These are phyloP conservation scores for Drosophila picticornis DNA, from an alignment of 2,888 invertebrate genomes.

Conservation along the genomic window DNA sequence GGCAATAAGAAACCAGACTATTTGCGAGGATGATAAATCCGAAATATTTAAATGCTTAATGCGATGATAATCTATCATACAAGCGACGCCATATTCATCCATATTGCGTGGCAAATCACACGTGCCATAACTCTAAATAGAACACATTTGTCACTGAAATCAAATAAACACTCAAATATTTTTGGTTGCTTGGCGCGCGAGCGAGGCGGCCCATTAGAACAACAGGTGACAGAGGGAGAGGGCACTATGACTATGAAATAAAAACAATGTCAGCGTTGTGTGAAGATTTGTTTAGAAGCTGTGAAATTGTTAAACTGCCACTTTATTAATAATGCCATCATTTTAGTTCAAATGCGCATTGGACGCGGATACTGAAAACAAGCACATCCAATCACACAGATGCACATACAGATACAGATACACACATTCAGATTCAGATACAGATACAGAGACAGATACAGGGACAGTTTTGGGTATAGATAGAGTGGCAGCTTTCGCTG, in stretches of 20 bases:
- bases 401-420: constrained; percentile 2
- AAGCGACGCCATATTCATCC: constrained; percentile 30
- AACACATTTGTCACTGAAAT: constrained; percentile 74
- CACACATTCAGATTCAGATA: neutral
- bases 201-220: neutral
- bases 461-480: constrained; percentile 22
- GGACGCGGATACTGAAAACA: constrained; percentile 14
- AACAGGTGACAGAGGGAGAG: neutral
- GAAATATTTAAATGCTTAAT: constrained; percentile 1
- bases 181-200: constrained; percentile 28
- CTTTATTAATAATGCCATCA: constrained; percentile 81
- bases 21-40: neutral
- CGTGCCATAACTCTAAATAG: constrained; percentile 78
- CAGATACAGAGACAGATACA: constrained; percentile 10
- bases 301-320: constrained; percentile 82
- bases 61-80: constrained; percentile 57
- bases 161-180: constrained; percentile 64
- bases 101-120: constrained; percentile 57
- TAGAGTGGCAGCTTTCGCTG: constrained; percentile 8
- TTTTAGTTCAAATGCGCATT: constrained; percentile 40
- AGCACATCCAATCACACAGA: constrained; percentile 1
- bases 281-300: constrained; percentile 77
- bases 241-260: neutral
- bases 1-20: neutral
- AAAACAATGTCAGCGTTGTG: constrained; percentile 35